Evolutionary conservation across 2,888 invertebrate genomes (phyloP), one percentile per base, ranked within the genome.

Genomic region (Xanthorhoe spadicearia): DNA sequence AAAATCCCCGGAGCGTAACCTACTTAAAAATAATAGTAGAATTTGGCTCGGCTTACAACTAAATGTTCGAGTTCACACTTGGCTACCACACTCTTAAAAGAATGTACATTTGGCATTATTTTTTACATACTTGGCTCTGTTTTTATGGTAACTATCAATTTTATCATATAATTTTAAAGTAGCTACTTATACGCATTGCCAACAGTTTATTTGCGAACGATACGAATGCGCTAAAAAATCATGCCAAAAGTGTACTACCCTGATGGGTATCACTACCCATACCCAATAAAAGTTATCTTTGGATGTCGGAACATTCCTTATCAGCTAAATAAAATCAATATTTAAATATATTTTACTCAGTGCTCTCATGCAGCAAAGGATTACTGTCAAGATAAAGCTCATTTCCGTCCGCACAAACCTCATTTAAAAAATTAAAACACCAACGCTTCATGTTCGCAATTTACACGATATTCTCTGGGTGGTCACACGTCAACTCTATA

Each of bases 401-500:
- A 67, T 67, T 54, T 59, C 32, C 32, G 48, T 55, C 50, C 59
- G 15, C 28, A 43, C 57, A 43, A 38, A 56, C 46, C 50, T 32
- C 32, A 62, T 58, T 52, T 53, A 56, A 67, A 60, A 61, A 48
- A 17, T 48, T 52, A 64, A 50, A 58, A 65, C 57, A 55, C 43
- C 50, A 51, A n/a, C 46, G 38, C 49, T 50, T 54, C 19, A 28
- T 50, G 17, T 38, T 38, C 69, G 61, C 64, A 70, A 63, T 73
- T 71, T 66, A 58, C 71, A 69, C 68, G 48, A 66, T 67, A 49
- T 64, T 38, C 19, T 59, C 59, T 61, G 73, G 69, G 73, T 71
- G 73, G 73, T 62, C 66, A 55, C 55, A 38, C 60, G 59, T 61
- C 59, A 51, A 56, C 63, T 69, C 56, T 54, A 52, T 65, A 59